Base-by-base conservation (phyloP, 2,888 invertebrate species). In the Octonoba sinensis region DNA sequence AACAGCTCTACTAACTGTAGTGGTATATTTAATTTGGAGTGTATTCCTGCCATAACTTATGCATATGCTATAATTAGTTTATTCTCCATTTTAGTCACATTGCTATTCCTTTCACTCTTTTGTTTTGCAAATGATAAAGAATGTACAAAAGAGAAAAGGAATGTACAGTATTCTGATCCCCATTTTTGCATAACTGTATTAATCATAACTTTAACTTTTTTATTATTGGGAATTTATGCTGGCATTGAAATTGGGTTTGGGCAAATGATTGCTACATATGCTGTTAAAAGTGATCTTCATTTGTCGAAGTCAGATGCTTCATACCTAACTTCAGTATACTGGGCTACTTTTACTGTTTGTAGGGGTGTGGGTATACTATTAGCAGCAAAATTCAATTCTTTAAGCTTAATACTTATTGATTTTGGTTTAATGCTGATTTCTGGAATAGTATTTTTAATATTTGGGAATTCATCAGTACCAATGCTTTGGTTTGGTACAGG, bases 241-340 rank as follows among this genome's bases (percentile, higher is more conserved):
- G 89, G 90, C 3, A 87, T 88, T 84, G 89, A 90, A 85, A 88
- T 89, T 8, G 88, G 89, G 11, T 89, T 87, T 85, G 89, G 89
- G 1, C 89, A 88, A n/a, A 86, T 89, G n/a, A 85, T 89, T 8
- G 86, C 88, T 70, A 87, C 88, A 12, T 89, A 88, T 85, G 86
- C 88, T 46, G 87, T 88, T 6, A 86, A 87, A 60, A 83, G 87
- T 46, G 85, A 86, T 70, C 86, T 87, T 27, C 82, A 85, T 27
- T 75, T 85, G 20, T 70, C 84, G 22, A 75, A 84, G 64, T 83
- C 84, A 16, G 69, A 66, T 36, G 85, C 78, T 11, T 83, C 85
- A n/a, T 82, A 74, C 57, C 59, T 89, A 46, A 87, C 88, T 1
- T 88, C 89, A 4, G 86, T 89, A 24, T 90, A 89, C 83, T 90